Conservation (phyloP, 1,140 invertebrate species). For the Paraescarpia echinospica region DNA sequence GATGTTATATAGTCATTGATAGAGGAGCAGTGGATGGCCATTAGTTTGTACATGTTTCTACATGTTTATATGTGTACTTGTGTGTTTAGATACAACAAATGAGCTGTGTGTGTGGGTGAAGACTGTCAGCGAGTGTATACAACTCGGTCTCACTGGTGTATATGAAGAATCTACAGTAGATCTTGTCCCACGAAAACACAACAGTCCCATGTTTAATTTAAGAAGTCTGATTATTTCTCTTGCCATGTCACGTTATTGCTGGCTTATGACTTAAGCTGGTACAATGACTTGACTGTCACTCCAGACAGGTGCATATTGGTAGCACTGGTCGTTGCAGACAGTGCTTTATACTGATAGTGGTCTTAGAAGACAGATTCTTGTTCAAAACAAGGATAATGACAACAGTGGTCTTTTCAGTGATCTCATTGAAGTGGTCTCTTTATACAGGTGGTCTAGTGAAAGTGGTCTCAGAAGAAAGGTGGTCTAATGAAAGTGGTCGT, state of each 20-base stretch:
- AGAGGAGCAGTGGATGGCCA: not conserved
- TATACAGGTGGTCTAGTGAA: not conserved
- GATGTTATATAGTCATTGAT: conserved; percentile 6
- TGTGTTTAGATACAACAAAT: not conserved
- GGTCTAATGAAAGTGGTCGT: not conserved
- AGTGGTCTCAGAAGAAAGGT: not conserved
- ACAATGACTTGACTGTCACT: not conserved
- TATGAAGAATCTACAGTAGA: not conserved
- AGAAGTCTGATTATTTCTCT: not conserved
- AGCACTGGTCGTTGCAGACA: not conserved
- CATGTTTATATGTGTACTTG: not conserved
- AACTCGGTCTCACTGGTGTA: not conserved
- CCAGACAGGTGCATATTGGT: not conserved
- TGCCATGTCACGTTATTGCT: not conserved
- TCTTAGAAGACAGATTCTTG: not conserved
- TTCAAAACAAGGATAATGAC: not conserved
- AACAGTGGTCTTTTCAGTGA: not conserved
- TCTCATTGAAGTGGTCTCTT: not conserved
- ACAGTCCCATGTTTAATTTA: not conserved
- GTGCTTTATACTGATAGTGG: not conserved
- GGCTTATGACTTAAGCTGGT: no score
- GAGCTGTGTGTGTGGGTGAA: not conserved
- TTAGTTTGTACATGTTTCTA: not conserved
- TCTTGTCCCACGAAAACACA: not conserved
- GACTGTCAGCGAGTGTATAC: not conserved